These are phyloP conservation scores for Cyrtonyx montezumae DNA, from an alignment of 2,113 vertebrate genomes.

Conservation along the genomic window DNA sequence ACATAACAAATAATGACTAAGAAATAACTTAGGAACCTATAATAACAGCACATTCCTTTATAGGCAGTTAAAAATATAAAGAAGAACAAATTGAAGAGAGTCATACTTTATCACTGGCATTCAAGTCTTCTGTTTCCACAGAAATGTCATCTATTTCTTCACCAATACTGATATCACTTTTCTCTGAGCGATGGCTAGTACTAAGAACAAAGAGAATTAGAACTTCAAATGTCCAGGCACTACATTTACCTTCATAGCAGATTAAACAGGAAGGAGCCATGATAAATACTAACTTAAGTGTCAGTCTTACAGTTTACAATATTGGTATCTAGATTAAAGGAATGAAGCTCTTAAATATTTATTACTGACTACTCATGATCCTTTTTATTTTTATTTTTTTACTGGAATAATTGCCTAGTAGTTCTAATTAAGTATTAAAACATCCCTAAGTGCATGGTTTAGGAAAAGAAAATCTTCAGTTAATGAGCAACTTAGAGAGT, in stretches of 20 bases:
- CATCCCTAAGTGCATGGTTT: background rate
- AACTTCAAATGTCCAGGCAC: background rate
- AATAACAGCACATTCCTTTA: background rate
- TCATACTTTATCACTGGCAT: conserved; percentile 85
- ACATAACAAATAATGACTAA: background rate
- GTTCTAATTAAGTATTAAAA: background rate
- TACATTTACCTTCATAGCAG: background rate
- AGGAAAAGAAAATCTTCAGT: background rate
- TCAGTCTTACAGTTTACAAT: background rate
- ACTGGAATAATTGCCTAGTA: background rate
- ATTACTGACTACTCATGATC: background rate
- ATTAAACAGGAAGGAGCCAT: background rate
- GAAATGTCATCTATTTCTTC: conserved; percentile 94
- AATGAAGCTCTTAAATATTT: background rate
- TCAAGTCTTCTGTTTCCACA: conserved; percentile 82
- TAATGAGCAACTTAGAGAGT: background rate
- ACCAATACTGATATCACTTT: conserved; percentile 90
- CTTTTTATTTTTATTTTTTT: background rate
- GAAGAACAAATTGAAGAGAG: background rate
- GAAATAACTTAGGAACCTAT: background rate
- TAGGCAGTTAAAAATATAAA: background rate
- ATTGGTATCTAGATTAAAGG: background rate
- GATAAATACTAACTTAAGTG: background rate
- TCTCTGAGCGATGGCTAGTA: conserved; percentile 88
- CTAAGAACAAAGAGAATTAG: conserved; percentile 46